Percentiles rank a stretch among this genome's conserved stretches.
phyloP scores from a whole-genome alignment of 1,140 invertebrate species.

The Sesamia nonagrioides region DNA sequence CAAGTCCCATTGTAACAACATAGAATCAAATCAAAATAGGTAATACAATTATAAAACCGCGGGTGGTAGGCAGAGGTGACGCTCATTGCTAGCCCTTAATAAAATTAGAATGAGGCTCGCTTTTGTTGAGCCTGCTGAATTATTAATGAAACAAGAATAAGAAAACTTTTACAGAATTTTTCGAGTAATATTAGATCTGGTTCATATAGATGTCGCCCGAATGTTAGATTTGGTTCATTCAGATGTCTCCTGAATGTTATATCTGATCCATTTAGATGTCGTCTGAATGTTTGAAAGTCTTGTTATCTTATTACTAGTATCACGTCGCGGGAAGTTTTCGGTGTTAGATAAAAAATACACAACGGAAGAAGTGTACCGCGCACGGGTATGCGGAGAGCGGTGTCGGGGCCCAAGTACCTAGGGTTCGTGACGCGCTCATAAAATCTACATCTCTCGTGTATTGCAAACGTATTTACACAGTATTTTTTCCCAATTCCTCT shows the following conservation, averaged over 20 bases:
- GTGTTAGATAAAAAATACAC: conserved; percentile 35
- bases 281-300: conserved; percentile 44
- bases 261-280: conserved; percentile 39
- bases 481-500: conserved; percentile 64
- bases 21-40: conserved; percentile 18
- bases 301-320: conserved; percentile 45
- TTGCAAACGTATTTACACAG: conserved; percentile 59
- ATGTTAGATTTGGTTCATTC: conserved; percentile 47
- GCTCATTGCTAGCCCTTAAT: conserved; percentile 39
- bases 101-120: conserved; percentile 30
- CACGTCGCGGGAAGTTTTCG: conserved; percentile 29
- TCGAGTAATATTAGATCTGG: conserved; percentile 33
- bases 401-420: no score
- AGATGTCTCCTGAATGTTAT: conserved; percentile 29
- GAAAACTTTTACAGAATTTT: conserved; percentile 43
- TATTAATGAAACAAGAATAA: conserved; percentile 44
- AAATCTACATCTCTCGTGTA: conserved; percentile 59
- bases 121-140: conserved; percentile 42
- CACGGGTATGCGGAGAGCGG: background rate
- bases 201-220: conserved; percentile 39
- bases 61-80: conserved; percentile 14
- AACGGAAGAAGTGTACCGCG: conserved; percentile 4
- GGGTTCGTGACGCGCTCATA: conserved; percentile 36
- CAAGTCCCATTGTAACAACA: conserved; percentile 19
- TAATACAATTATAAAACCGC: conserved; percentile 32